Evolutionary conservation across 1,140 invertebrate genomes (phyloP).

Genomic region (Lordiphosa stackelbergi): DNA sequence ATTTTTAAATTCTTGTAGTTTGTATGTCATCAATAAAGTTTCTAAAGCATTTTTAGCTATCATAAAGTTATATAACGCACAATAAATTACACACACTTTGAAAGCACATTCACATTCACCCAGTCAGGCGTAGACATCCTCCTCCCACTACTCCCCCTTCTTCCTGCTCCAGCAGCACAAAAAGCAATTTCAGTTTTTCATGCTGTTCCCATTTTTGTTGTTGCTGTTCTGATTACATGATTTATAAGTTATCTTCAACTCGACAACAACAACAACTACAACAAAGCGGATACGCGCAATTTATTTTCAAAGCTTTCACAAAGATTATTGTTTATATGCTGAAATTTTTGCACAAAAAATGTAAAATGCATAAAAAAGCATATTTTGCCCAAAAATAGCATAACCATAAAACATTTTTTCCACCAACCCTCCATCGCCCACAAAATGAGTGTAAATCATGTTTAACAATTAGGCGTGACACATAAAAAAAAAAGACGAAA

Average conservation of each 20-base stretch:
- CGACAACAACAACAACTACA: constrained; percentile 30
- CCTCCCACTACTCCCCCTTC: neutral
- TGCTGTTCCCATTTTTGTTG: constrained; percentile 38
- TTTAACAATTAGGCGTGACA: constrained; percentile 58
- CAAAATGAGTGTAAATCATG: constrained; percentile 59
- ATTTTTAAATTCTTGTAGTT: no score
- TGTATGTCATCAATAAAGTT: constrained; percentile 41
- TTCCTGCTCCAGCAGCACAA: constrained; percentile 16
- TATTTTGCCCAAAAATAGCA: neutral
- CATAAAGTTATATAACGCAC: constrained; percentile 73
- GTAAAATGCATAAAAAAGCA: constrained; percentile 22
- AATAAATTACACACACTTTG: constrained; percentile 72
- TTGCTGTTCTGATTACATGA: constrained; percentile 66
- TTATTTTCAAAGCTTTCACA: constrained; percentile 58
- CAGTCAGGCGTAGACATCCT: constrained; percentile 39
- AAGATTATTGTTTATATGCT: constrained; percentile 71
- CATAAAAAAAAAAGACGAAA: constrained; percentile 27
- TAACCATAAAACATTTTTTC: constrained; percentile 10
- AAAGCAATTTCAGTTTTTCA: constrained; percentile 74
- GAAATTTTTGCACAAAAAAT: constrained; percentile 51
- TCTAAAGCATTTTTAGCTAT: constrained; percentile 42
- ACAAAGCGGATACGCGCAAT: constrained; percentile 46
- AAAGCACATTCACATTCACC: constrained; percentile 43
- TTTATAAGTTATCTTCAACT: constrained; percentile 73
- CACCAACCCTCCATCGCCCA: neutral